phyloP scores from a whole-genome alignment of 2,888 invertebrate genomes.

The Meliscaeva auricollis region DNA sequence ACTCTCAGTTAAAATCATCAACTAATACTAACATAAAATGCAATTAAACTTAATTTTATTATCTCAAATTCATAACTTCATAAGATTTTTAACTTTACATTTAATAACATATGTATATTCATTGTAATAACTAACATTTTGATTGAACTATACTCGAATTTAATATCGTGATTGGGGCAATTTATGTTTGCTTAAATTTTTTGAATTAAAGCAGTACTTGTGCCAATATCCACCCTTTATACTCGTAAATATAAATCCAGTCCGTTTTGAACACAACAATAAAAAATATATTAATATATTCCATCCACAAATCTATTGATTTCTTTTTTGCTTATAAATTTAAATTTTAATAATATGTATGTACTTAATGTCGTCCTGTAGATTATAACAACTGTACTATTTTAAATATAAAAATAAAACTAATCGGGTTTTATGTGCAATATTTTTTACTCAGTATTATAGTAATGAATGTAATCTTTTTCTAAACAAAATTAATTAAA shows the following conservation, averaged over 20 bases:
- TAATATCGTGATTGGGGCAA: constrained; percentile 52
- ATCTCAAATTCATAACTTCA: not conserved
- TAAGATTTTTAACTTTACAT: not conserved
- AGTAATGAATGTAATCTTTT: constrained; percentile 21
- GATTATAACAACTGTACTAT: constrained; percentile 14
- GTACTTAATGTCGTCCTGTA: constrained; percentile 32
- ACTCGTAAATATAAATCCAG: constrained; percentile 38
- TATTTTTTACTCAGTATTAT: constrained; percentile 49
- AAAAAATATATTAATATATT: constrained; percentile 33
- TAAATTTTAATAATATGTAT: constrained; percentile 31
- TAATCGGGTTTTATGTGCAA: constrained; percentile 55
- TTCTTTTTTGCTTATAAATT: constrained; percentile 25
- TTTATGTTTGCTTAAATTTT: constrained; percentile 30
- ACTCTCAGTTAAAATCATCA: constrained; percentile 86
- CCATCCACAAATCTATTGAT: constrained; percentile 62
- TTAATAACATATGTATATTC: not conserved
- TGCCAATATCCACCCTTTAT: constrained; percentile 53
- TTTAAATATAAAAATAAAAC: not conserved
- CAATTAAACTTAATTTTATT: constrained; percentile 79
- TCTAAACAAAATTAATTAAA: not conserved
- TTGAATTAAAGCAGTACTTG: constrained; percentile 16
- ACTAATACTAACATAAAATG: constrained; percentile 82
- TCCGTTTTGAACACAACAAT: constrained; percentile 63
- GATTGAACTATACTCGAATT: constrained; percentile 29
- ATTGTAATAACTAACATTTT: not conserved